These are phyloP conservation scores for Argynnis bischoffii DNA, from an alignment of 2,888 invertebrate genomes.

Conservation along the genomic window DNA sequence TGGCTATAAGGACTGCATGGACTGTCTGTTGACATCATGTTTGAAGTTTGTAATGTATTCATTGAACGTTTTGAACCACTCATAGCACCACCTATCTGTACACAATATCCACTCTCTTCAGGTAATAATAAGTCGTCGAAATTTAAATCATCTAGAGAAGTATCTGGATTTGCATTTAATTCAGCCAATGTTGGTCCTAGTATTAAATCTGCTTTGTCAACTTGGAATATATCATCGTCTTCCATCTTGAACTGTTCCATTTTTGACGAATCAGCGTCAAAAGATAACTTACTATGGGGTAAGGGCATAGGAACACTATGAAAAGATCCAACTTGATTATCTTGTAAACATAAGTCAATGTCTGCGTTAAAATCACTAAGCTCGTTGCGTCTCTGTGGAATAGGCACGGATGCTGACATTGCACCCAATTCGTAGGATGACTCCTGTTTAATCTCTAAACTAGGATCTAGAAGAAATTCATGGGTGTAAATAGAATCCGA, in stretches of 20 bases:
- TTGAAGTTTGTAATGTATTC: slow-evolving; percentile 53
- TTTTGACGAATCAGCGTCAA: slow-evolving; percentile 72
- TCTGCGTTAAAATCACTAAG: slow-evolving; percentile 80
- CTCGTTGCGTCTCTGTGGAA: slow-evolving; percentile 80
- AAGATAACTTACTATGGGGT: slow-evolving; percentile 69
- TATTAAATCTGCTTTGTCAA: slow-evolving; percentile 92
- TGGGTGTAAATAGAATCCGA: slow-evolving; percentile 84
- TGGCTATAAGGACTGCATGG: slow-evolving; percentile 80
- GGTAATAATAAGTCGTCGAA: slow-evolving; percentile 92
- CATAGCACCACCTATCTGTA: slow-evolving; percentile 78
- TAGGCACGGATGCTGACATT: slow-evolving; percentile 84
- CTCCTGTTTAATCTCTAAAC: slow-evolving; percentile 85
- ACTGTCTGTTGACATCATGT: slow-evolving; percentile 60
- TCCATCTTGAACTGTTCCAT: slow-evolving; percentile 89
- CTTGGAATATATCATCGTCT: slow-evolving; percentile 94
- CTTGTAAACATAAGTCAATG: slow-evolving; percentile 81
- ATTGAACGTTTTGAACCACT: slow-evolving; percentile 60
- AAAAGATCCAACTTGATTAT: slow-evolving; percentile 67
- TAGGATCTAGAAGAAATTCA: slow-evolving; percentile 84
- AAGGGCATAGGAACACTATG: slow-evolving; percentile 66
- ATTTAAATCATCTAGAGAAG: slow-evolving; percentile 90
- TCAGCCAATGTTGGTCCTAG: slow-evolving; percentile 93
- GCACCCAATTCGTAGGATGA: slow-evolving; percentile 72
- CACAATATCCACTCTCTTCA: slow-evolving; percentile 84
- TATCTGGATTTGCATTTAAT: slow-evolving; percentile 92